Evolutionary conservation across 2,797 vertebrate genomes (phyloP).

Genomic region (Rhinoraja longicauda): DNA sequence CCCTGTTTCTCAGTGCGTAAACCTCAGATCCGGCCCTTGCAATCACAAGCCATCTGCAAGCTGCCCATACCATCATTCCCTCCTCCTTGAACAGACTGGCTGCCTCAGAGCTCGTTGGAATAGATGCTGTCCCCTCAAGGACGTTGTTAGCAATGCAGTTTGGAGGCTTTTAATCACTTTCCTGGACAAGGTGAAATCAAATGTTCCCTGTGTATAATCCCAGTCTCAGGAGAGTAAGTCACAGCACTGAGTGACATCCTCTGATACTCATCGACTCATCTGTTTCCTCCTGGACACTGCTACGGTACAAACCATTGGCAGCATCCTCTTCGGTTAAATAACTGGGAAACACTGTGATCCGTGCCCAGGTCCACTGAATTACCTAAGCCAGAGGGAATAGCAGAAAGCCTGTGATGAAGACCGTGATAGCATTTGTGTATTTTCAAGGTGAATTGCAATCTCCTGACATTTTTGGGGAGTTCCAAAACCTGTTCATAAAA

Average conservation of each 20-base stretch:
- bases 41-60: neutral
- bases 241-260: neutral
- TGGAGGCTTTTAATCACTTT: neutral
- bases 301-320: neutral
- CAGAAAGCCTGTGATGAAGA: neutral
- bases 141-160: neutral
- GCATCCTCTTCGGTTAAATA: neutral
- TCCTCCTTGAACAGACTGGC: neutral
- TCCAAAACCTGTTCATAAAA: neutral
- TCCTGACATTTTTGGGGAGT: neutral
- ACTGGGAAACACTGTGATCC: neutral
- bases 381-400: neutral
- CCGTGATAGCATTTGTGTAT: neutral
- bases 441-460: neutral
- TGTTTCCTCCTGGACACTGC: neutral
- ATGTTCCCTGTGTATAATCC: neutral
- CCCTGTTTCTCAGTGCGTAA: too few species aligned
- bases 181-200: slow-evolving; percentile 2
- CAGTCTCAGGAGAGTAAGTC: neutral
- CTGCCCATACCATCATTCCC: too few species aligned
- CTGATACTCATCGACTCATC: neutral
- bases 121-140: neutral
- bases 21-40: neutral
- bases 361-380: neutral
- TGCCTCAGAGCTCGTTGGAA: neutral